phyloP scores from a whole-genome alignment of 92 coral and sea anemone genomes.

The Galaxea fascicularis region DNA sequence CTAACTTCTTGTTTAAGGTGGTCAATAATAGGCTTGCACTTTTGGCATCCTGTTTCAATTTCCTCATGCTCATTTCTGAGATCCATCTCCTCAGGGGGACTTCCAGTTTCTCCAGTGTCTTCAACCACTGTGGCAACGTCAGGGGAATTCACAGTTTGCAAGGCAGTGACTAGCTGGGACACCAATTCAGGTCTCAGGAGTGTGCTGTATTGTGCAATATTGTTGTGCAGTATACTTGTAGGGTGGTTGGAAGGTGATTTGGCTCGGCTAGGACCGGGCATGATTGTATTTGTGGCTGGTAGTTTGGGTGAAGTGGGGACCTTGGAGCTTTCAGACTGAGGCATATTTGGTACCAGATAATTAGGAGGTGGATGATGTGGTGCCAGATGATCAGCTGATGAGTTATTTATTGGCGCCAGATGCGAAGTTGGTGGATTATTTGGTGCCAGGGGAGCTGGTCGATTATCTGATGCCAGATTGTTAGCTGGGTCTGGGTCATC shows the following conservation, averaged over 20 bases:
- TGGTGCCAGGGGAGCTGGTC: not conserved
- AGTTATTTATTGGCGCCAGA: not conserved
- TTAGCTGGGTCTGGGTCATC: not conserved
- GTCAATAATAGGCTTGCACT: not conserved
- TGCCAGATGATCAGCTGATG: not conserved
- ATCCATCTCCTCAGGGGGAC: not conserved
- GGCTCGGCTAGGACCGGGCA: no score
- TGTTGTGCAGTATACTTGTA: no score
- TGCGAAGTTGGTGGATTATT: not conserved
- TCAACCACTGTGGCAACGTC: not conserved
- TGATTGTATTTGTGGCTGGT: not conserved
- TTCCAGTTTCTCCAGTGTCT: not conserved
- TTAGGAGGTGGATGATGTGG: no score
- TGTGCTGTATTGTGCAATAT: not conserved
- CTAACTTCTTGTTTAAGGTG: not conserved
- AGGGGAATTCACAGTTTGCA: not conserved
- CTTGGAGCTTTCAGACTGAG: no score
- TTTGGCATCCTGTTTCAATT: not conserved
- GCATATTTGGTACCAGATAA: no score
- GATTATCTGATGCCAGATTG: no score
- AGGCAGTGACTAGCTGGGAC: not conserved
- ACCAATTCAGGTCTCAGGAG: not conserved
- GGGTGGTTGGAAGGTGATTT: no score
- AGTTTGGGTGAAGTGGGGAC: not conserved
- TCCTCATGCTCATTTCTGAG: not conserved